phyloP scores from a whole-genome alignment of 1,140 invertebrate genomes.

The Teleopsis dalmanni region DNA sequence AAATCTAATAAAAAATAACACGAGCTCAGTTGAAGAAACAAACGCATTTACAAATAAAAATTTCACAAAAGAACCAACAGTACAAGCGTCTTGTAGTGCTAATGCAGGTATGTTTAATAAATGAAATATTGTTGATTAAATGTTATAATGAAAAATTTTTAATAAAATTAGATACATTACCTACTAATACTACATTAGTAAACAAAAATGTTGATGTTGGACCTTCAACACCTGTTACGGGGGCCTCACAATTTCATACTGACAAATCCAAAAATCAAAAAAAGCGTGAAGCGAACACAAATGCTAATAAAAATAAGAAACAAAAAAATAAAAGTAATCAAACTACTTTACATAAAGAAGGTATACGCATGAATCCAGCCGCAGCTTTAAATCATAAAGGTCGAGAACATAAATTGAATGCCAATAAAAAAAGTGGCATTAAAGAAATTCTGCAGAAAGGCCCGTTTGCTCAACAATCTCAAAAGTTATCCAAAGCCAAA shows the following conservation, averaged over 20 bases:
- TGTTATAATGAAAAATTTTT: neutral
- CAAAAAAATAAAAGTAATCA: neutral
- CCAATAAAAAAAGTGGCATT: neutral
- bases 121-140: neutral
- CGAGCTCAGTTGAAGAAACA: neutral
- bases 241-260: too few species aligned
- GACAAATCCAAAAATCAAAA: neutral
- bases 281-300: neutral
- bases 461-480: slow-evolving; percentile 25
- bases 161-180: neutral
- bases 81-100: too few species aligned
- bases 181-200: neutral
- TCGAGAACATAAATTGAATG: neutral
- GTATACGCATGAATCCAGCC: slow-evolving; percentile 11
- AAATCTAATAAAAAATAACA: neutral
- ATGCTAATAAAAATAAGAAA: too few species aligned
- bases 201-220: neutral
- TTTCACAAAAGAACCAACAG: neutral
- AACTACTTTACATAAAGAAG: neutral
- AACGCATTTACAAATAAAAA: neutral
- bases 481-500: slow-evolving; percentile 28
- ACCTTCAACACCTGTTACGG: too few species aligned
- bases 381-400: slow-evolving; percentile 1
- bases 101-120: too few species aligned
- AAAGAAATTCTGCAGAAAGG: slow-evolving; percentile 6